Evolutionary conservation across 2,113 vertebrate genomes (phyloP).

Genomic region (Urocolius indicus): DNA sequence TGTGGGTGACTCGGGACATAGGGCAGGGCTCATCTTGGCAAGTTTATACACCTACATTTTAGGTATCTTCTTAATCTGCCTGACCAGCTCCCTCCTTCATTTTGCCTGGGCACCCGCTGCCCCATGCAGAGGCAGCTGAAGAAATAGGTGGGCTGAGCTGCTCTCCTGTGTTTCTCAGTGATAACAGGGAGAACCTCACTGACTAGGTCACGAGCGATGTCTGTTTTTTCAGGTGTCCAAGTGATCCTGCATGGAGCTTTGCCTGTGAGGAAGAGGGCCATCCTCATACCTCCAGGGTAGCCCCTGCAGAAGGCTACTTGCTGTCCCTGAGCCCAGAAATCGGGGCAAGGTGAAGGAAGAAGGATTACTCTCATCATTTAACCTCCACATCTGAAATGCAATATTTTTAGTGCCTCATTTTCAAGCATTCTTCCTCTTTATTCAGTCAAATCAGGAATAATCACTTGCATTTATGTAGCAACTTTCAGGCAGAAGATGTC

Average conservation of each 20-base stretch:
- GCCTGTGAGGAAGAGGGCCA: neutral
- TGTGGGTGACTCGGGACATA: accelerated
- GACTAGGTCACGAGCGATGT: neutral
- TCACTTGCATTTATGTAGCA: slow-evolving; percentile 47
- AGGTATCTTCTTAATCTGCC: neutral
- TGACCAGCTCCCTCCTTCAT: neutral
- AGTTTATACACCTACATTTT: neutral
- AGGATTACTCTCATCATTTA: neutral
- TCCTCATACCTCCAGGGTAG: neutral
- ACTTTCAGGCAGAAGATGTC: slow-evolving; percentile 14
- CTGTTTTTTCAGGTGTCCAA: neutral
- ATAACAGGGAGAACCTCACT: neutral
- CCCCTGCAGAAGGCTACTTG: neutral
- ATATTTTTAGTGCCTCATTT: slow-evolving; percentile 67
- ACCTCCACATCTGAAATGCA: neutral
- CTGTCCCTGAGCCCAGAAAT: neutral
- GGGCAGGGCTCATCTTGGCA: neutral
- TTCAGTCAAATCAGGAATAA: slow-evolving; percentile 57
- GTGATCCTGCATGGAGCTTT: neutral
- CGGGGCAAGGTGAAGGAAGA: accelerated
- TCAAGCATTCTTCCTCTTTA: slow-evolving; percentile 59
- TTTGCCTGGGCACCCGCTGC: neutral
- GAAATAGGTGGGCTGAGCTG: neutral
- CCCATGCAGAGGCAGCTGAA: neutral
- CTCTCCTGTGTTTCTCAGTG: neutral